These are phyloP conservation scores for Ladona fulva DNA, from an alignment of 1,140 invertebrate species.

Conservation along the genomic window DNA sequence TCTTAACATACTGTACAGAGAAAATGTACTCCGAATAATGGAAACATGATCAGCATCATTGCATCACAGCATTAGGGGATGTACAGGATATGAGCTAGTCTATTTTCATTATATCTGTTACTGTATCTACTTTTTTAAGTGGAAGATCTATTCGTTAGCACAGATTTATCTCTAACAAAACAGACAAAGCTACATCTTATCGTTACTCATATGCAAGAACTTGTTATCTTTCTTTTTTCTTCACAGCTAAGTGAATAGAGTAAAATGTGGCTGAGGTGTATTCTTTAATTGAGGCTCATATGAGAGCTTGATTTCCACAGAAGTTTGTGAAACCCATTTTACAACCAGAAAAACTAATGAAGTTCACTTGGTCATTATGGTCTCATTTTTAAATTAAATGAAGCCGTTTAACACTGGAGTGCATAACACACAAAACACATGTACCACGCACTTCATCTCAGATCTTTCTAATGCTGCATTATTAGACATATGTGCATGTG, in stretches of 20 bases:
- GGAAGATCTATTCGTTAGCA: background rate
- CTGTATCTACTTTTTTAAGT: background rate
- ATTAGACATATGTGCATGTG: background rate
- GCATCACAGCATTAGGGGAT: background rate
- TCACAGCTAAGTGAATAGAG: background rate
- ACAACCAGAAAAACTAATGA: too few relatives aligned
- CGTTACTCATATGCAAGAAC: background rate
- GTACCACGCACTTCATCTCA: background rate
- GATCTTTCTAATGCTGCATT: background rate
- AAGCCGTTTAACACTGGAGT: background rate
- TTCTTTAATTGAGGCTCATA: too few relatives aligned
- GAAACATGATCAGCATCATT: background rate
- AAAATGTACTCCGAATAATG: background rate
- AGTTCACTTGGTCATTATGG: background rate
- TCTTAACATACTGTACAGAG: conserved; percentile 1
- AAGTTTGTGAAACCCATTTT: too few relatives aligned
- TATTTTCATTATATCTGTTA: background rate
- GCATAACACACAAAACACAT: background rate
- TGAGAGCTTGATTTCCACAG: too few relatives aligned
- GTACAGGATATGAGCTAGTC: background rate
- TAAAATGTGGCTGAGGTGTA: background rate
- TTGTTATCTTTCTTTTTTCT: background rate
- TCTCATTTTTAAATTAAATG: background rate
- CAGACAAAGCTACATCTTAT: conserved; percentile 1
- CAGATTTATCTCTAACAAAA: background rate